phyloP scores from a whole-genome alignment of 2,888 invertebrate species.

The Arrhopalites spinosus region DNA sequence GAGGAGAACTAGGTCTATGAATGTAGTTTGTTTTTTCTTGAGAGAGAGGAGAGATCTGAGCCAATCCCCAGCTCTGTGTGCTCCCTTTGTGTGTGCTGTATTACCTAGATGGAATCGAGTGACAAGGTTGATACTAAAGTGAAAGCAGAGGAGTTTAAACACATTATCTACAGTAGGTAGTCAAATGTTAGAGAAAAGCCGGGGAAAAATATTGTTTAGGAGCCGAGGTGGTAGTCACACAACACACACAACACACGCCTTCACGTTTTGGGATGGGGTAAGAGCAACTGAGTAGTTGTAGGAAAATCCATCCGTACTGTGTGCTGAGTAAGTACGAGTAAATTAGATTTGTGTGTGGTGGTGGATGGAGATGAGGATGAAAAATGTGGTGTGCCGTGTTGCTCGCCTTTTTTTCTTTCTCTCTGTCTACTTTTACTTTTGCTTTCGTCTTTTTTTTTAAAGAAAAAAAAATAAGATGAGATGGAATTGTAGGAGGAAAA shows the following conservation, averaged over 20 bases:
- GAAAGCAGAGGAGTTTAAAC: conserved; percentile 17
- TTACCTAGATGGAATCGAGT: conserved; percentile 12
- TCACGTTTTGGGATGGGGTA: neutral
- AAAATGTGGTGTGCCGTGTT: conserved; percentile 18
- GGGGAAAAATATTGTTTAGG: conserved; percentile 7
- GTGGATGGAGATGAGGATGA: conserved; percentile 24
- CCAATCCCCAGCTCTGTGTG: neutral
- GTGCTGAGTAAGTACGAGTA: conserved; percentile 16
- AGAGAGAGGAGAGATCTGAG: too few species aligned
- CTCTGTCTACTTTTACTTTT: neutral
- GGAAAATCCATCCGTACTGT: conserved; percentile 5
- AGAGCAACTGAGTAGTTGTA: neutral
- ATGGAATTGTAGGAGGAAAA: neutral
- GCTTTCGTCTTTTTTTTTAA: neutral
- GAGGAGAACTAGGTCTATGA: neutral
- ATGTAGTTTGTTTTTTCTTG: neutral
- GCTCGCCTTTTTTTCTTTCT: neutral
- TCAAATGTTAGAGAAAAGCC: neutral
- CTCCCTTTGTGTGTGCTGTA: neutral
- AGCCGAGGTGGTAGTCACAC: neutral
- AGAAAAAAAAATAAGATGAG: neutral
- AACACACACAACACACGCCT: neutral
- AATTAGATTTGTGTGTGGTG: conserved; percentile 24
- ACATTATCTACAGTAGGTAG: conserved; percentile 6
- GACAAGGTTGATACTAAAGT: conserved; percentile 18